phyloP scores from a whole-genome alignment of 2,888 invertebrate genomes.

The Cheilosia pagana region DNA sequence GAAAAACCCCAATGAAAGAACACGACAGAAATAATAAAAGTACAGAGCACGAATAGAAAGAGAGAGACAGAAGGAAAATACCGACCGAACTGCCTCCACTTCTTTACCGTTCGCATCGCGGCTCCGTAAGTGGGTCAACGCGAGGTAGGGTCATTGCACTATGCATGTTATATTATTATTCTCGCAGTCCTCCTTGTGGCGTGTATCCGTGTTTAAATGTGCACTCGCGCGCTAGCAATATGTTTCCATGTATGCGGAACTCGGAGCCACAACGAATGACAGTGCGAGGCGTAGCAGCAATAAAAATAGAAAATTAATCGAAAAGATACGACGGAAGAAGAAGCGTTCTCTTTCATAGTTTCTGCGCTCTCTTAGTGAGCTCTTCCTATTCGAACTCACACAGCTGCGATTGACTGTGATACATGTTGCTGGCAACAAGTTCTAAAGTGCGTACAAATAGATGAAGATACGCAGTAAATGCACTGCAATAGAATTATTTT shows the following conservation, averaged over 20 bases:
- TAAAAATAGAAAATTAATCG: constrained; percentile 58
- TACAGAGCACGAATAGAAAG: constrained; percentile 25
- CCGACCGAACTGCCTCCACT: constrained; percentile 77
- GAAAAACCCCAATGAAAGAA: constrained; percentile 29
- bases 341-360: constrained; percentile 59
- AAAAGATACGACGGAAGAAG: constrained; percentile 10
- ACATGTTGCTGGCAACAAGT: constrained; percentile 66
- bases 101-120: constrained; percentile 80
- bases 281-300: constrained; percentile 44
- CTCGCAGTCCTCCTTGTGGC: constrained; percentile 51
- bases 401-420: constrained; percentile 8
- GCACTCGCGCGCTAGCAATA: constrained; percentile 4
- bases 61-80: constrained; percentile 33
- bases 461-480: background rate
- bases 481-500: constrained; percentile 1
- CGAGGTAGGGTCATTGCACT: constrained; percentile 84
- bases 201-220: constrained; percentile 49
- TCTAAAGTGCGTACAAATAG: constrained; percentile 38
- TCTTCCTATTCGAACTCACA: constrained; percentile 1
- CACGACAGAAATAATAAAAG: constrained; percentile 19
- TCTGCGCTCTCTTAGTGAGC: background rate
- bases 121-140: constrained; percentile 84
- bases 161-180: constrained; percentile 74
- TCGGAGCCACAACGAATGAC: constrained; percentile 53
- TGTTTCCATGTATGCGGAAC: constrained; percentile 23